Base-by-base conservation (phyloP, 2,888 invertebrate genomes). In the Conchocele bisecta region DNA sequence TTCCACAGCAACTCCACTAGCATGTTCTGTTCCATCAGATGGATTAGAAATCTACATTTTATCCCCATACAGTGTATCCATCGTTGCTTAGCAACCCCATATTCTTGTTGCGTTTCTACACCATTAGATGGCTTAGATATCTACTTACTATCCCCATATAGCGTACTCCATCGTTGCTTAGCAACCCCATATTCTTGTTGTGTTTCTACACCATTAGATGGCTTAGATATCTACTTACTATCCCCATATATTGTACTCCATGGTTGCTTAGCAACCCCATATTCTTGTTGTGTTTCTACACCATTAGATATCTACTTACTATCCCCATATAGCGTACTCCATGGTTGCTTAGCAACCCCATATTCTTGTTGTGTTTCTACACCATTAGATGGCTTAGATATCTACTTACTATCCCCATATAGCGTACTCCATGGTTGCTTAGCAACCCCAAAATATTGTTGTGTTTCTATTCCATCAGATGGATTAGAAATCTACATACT, bases 351-450 rank as follows among this genome's bases (percentile, higher is more conserved):
- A 0, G 96, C 94, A 44, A 98, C 93, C 86, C 95, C 97, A 3
- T 95, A 95, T 85, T 97, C 95, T 78, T 92, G 88, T 28, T 76
- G 73, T 6, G 86, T 83, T 42, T 86, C 81, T 0, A 69, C 44
- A 1, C 90, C 90, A 74, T 91, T 88, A n/a, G n/a, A n/a, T n/a
- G 6, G 86, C 95, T 63, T 75, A 87, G n/a, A n/a, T n/a, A n/a
- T n/a, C n/a, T n/a, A n/a, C n/a, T n/a, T n/a, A n/a, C 87, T 82
- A 87, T 98, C 99, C 46, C 99, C 99, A 89, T 95, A 98, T 53
- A 94, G 92, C 1, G 93, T 92, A 84, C 95, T 95, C 77, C 95
- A 94, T 0, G 99, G 98, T 91, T 96, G 93, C 2, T 90, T 74
- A 0, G 96, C 94, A 46, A 98, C 93, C 87, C 95, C 97, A 2